These are phyloP conservation scores for Amblyopsis hoosieri DNA, from an alignment of 2,797 vertebrate species.

Conservation along the genomic window DNA sequence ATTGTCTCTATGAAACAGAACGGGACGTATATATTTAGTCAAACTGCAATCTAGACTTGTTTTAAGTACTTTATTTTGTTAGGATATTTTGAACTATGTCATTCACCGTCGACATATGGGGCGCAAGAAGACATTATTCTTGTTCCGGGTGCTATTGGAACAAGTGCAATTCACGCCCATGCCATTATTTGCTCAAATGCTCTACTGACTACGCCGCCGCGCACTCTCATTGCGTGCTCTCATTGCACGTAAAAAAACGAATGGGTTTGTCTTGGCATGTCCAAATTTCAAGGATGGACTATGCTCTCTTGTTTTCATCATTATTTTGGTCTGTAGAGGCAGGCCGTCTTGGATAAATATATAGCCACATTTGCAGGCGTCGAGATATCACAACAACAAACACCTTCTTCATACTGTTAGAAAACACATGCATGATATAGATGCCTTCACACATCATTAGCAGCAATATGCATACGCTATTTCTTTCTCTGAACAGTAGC, in stretches of 20 bases:
- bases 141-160: constrained; percentile 66
- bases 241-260: constrained; percentile 1
- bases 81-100: too few species aligned
- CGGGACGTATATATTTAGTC: neutral
- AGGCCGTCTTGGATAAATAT: constrained; percentile 25
- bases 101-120: constrained; percentile 23
- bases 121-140: constrained; percentile 45
- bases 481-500: too few species aligned
- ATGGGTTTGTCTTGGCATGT: neutral
- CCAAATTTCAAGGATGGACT: neutral
- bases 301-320: neutral
- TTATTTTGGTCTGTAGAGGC: neutral
- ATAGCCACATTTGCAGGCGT: too few species aligned
- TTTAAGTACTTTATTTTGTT: too few species aligned
- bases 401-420: neutral
- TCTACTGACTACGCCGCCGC: neutral
- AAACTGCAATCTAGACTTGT: too few species aligned
- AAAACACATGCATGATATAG: too few species aligned
- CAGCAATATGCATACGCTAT: too few species aligned
- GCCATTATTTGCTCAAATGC: constrained; percentile 61
- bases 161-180: constrained; percentile 69
- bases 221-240: neutral
- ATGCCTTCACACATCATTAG: neutral
- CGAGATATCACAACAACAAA: constrained; percentile 29
- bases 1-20: constrained; percentile 5